Conservation (phyloP, 2,797 vertebrate genomes). For the Platalea minor region DNA sequence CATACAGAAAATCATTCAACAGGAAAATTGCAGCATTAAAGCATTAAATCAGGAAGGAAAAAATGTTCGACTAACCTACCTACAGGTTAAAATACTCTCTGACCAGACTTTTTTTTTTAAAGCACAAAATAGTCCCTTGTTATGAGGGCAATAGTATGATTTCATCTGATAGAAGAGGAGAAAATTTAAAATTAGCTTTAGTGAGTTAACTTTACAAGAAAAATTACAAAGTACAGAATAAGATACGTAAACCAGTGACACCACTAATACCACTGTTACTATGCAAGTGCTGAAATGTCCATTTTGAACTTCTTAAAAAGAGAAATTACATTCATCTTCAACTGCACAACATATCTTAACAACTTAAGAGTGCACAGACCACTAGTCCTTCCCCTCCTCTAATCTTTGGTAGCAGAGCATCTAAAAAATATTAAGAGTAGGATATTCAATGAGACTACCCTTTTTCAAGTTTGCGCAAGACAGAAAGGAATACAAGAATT, state of each 20-base stretch:
- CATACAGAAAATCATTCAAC: background rate
- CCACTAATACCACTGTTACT: background rate
- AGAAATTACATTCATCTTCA: background rate
- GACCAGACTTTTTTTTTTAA: background rate
- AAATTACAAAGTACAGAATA: background rate
- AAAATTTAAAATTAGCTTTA: background rate
- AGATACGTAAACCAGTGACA: background rate
- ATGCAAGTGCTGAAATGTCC: background rate
- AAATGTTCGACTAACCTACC: background rate
- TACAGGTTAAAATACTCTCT: background rate
- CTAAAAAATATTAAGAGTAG: background rate
- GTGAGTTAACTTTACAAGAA: background rate
- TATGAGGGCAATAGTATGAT: background rate
- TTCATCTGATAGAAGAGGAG: background rate
- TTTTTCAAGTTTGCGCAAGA: background rate
- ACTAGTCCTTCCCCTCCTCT: background rate
- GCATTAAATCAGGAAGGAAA: background rate
- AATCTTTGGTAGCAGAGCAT: background rate
- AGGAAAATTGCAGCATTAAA: background rate
- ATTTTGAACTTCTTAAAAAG: background rate
- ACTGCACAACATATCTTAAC: background rate
- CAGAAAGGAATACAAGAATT: background rate
- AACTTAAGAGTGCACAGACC: background rate
- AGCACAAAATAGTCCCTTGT: background rate
- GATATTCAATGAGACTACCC: background rate